Evolutionary conservation across 2,888 invertebrate species (phyloP), one percentile per base, ranked within the genome.

Genomic region (Chrysolina haemoptera): DNA sequence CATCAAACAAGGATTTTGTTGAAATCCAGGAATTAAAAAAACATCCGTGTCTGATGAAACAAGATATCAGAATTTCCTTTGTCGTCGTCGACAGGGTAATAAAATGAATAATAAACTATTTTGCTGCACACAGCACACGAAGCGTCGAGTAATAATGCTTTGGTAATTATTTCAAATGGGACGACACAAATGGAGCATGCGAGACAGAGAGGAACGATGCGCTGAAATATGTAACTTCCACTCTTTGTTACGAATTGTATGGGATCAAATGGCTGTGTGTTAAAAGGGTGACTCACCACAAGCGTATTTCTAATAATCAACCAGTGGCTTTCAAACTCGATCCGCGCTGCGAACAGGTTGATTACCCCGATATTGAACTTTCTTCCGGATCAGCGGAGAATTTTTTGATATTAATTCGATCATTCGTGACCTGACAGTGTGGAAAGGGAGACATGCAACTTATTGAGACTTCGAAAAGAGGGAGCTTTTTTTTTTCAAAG

Each of bases 211-310:
- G 46, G 27, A n/a, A 46, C 22, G 27, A 59, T 27, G 59, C 59
- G 59, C 27, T 59, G 59, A 59, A 59, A 59, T 59, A 59, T 59
- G 59, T 59, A 59, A 27, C 27, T 35, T 59, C 35, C 35, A 59
- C 59, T 59, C 59, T 65, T 65, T 65, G 65, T 65, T 48, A 22
- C 65, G 65, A 48, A 65, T 65, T 65, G 48, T 66, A 48, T 66
- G 53, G 46, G 53, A 66, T 48, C 66, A 66, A 66, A 66, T 66
- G 50, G 40, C 66, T 53, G 65, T 65, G 66, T 50, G 66, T 66
- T 35, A 40, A 66, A 66, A 66, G 66, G 66, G 66, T 66, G 66
- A 66, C 66, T 66, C 66, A 66, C 66, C 53, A 66, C 66, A 48
- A 66, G 53, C 66, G 66, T 50, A 50, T 35, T 53, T 50, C 50